These are phyloP conservation scores for Picathartes gymnocephalus DNA, from an alignment of 2,113 vertebrate genomes.

Conservation along the genomic window DNA sequence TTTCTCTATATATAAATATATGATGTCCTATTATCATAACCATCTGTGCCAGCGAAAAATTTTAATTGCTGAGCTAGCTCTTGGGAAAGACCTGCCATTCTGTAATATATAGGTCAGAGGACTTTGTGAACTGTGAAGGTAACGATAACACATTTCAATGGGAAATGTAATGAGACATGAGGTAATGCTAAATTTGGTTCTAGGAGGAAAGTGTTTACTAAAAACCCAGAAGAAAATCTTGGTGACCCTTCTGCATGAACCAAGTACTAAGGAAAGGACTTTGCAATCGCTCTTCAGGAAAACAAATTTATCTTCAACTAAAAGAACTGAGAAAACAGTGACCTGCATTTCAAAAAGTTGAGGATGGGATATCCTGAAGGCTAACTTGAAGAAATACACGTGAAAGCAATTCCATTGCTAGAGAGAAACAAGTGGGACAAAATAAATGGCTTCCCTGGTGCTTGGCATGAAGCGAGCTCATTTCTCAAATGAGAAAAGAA, in stretches of 20 bases:
- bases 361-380: not conserved
- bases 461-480: not conserved
- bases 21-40: slow-evolving; percentile 46
- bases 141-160: not conserved
- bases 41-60: slow-evolving; percentile 51
- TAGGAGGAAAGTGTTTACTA: not conserved
- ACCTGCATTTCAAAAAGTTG: not conserved
- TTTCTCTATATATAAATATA: slow-evolving; percentile 33
- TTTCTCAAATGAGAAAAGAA: slow-evolving; percentile 1
- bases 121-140: slow-evolving; percentile 33
- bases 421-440: slow-evolving; percentile 15
- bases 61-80: slow-evolving; percentile 56
- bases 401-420: not conserved
- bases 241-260: not conserved
- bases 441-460: slow-evolving; percentile 1
- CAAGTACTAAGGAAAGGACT: not conserved
- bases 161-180: slow-evolving; percentile 22
- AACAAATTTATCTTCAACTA: not conserved
- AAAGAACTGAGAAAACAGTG: not conserved
- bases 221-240: not conserved
- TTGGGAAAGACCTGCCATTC: slow-evolving; percentile 47
- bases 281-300: not conserved
- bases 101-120: slow-evolving; percentile 49
- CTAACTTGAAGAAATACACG: not conserved
- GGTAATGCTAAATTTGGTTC: slow-evolving; percentile 1